Evolutionary conservation across 2,888 invertebrate species (phyloP), one percentile per base, ranked within the genome.

Genomic region (Tenodera sinensis): DNA sequence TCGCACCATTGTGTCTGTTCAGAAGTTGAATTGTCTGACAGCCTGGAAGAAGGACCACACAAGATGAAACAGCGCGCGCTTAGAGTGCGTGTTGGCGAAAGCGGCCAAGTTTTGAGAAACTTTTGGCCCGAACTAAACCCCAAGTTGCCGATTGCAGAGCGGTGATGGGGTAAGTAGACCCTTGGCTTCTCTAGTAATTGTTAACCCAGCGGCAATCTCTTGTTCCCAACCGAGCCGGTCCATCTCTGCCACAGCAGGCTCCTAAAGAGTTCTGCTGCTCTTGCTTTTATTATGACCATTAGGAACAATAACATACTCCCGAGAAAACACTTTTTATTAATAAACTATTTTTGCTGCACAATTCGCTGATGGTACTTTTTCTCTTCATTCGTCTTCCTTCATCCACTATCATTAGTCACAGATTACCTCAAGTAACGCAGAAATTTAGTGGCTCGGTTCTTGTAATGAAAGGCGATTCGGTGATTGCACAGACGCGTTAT

Each of bases 111-210:
- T 86, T 27, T 71, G n/a, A 86, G 71, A 86, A 81, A 30, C 54
- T 86, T 86, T 86, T 86, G 81, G 81, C 86, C 71, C 71, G 28
- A 28, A 54, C 71, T 28, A 20, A 28, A 28, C 25, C 71, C 54
- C 54, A 71, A 71, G 54, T 71, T 28, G 28, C 30, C 28, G 54
- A 86, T 86, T 86, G 86, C 42, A 81, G 54, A 86, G 86, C 86
- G 86, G 86, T 86, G 86, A 86, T 28, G 86, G 86, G 71, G 28
- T 86, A 81, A 86, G 86, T 86, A 86, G 86, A 86, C 28, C 28
- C 28, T 86, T 30, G 86, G 86, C 86, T 81, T 30, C 9, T 25
- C 27, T n/a, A 7, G 81, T 86, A 86, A 81, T 86, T 71, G 54
- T 71, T 86, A 81, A 54, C 86, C 85, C 30, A 42, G 27, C 42